Conservation (phyloP, 1,140 invertebrate species). For the Hyposmocoma kahamanoa region DNA sequence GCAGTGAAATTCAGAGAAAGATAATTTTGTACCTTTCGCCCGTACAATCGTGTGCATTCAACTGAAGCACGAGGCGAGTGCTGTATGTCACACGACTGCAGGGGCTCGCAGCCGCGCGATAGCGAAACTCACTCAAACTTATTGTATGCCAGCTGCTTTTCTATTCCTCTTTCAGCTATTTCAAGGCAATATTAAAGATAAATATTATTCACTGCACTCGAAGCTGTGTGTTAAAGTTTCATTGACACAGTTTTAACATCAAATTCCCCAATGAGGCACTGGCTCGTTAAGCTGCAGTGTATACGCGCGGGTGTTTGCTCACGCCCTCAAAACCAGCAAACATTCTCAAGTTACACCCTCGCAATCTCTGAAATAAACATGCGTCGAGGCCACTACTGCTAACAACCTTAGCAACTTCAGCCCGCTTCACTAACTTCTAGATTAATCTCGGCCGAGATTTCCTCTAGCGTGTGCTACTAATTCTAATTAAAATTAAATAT, state of each 20-base stretch:
- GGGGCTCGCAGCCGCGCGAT: constrained; percentile 21
- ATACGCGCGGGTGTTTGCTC: constrained; percentile 36
- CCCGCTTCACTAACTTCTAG: constrained; percentile 23
- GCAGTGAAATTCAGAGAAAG: too few species aligned
- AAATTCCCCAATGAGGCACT: constrained; percentile 36
- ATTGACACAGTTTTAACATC: constrained; percentile 21
- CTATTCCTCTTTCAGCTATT: constrained; percentile 13
- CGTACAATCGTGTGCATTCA: too few species aligned
- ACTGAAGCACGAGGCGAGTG: constrained; percentile 14
- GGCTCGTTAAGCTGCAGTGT: constrained; percentile 47
- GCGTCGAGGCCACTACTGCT: constrained; percentile 40
- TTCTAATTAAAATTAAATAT: constrained; percentile 33
- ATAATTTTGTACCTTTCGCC: too few species aligned
- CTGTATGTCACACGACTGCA: constrained; percentile 2
- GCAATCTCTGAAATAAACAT: constrained; percentile 55
- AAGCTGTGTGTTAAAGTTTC: constrained; percentile 20
- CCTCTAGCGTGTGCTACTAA: constrained; percentile 25
- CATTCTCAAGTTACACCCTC: constrained; percentile 49
- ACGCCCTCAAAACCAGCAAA: constrained; percentile 49
- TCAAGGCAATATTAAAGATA: constrained; percentile 22
- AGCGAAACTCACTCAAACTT: constrained; percentile 30
- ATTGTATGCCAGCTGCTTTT: constrained; percentile 24
- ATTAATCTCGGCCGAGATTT: constrained; percentile 28
- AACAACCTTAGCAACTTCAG: constrained; percentile 39
- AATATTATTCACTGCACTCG: constrained; percentile 26